These are phyloP conservation scores for Drosophila triauraria DNA, from an alignment of 1,140 invertebrate species.

Conservation along the genomic window DNA sequence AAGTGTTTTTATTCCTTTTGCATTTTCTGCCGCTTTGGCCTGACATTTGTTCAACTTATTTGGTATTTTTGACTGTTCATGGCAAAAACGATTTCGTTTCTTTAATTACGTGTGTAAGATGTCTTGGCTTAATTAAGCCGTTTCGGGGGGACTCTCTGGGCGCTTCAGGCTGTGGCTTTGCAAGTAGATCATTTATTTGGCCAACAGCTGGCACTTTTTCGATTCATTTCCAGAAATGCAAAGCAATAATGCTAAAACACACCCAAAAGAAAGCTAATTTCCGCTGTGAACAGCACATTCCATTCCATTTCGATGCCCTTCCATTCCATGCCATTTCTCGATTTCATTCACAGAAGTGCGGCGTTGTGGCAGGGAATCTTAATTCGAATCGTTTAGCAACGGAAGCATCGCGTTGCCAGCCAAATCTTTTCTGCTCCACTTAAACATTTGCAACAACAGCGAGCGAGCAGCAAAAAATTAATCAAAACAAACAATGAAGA, in stretches of 20 bases:
- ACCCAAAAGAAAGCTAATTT: slow-evolving; percentile 74
- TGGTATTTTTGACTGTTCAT: slow-evolving; percentile 45
- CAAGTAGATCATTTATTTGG: slow-evolving; percentile 1
- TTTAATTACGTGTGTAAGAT: slow-evolving; percentile 47
- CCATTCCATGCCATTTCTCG: slow-evolving; percentile 52
- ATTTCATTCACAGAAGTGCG: slow-evolving; percentile 63
- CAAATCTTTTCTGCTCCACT: slow-evolving; percentile 64
- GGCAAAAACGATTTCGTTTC: slow-evolving; percentile 22
- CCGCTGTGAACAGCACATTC: slow-evolving; percentile 66
- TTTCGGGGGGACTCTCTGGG: background rate
- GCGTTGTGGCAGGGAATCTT: slow-evolving; percentile 59
- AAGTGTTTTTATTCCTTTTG: slow-evolving; percentile 45
- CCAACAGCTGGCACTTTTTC: slow-evolving; percentile 3
- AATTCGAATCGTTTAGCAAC: slow-evolving; percentile 81
- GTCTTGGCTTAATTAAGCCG: slow-evolving; percentile 37
- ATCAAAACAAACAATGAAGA: slow-evolving; percentile 81
- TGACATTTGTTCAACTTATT: slow-evolving; percentile 64
- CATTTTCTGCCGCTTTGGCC: slow-evolving; percentile 36
- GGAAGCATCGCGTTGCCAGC: slow-evolving; percentile 67
- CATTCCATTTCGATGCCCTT: slow-evolving; percentile 60
- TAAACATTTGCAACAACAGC: slow-evolving; percentile 42
- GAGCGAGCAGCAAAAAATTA: slow-evolving; percentile 61
- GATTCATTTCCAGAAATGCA: background rate
- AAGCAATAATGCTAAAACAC: slow-evolving; percentile 9
- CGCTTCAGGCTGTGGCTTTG: slow-evolving; percentile 1